These are phyloP conservation scores for Recurvirostra avosetta DNA, from an alignment of 2,113 vertebrate genomes.

Conservation along the genomic window DNA sequence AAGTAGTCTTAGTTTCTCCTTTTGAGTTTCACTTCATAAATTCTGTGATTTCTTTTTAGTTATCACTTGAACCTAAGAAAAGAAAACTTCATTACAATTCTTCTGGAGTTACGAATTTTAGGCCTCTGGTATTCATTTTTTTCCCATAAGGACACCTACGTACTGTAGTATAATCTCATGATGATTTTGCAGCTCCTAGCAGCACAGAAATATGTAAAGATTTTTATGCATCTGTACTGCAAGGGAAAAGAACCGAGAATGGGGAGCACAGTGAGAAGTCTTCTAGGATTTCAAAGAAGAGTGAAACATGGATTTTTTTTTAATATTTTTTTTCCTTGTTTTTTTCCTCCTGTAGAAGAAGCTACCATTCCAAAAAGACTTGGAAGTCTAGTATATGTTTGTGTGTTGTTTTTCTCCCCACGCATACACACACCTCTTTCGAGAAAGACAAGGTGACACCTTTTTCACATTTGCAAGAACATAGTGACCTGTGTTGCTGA, in stretches of 20 bases:
- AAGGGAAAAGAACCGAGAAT: neutral
- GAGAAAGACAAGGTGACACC: neutral
- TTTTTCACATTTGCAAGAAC: neutral
- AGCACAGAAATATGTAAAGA: neutral
- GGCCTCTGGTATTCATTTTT: neutral
- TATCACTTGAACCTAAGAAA: neutral
- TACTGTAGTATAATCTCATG: neutral
- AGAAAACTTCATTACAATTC: neutral
- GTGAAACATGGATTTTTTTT: neutral
- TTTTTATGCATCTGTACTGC: neutral
- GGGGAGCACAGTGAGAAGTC: neutral
- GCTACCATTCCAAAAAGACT: neutral
- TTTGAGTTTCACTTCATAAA: neutral
- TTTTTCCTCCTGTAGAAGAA: neutral
- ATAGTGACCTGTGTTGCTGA: neutral
- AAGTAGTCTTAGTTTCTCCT: neutral
- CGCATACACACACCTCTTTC: neutral
- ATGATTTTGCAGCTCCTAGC: neutral
- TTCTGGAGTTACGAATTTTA: neutral
- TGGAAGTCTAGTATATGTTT: neutral
- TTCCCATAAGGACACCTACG: neutral
- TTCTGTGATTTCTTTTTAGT: neutral
- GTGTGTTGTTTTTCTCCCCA: fast-evolving
- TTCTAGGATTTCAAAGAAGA: neutral
- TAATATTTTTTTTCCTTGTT: too few relatives aligned